These are phyloP conservation scores for Gambelia wislizenii DNA, from an alignment of 2,797 vertebrate species.

Conservation along the genomic window DNA sequence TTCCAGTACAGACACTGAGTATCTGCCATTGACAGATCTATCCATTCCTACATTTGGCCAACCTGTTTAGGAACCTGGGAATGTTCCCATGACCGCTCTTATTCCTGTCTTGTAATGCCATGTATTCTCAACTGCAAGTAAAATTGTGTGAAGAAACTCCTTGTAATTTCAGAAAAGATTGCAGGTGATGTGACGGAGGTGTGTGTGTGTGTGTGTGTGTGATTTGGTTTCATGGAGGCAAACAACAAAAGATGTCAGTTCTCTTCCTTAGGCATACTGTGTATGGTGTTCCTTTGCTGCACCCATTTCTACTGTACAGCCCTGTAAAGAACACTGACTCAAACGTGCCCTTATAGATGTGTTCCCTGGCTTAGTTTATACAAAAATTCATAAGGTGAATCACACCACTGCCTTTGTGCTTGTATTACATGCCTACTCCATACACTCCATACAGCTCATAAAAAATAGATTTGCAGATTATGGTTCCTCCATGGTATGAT, in stretches of 20 bases:
- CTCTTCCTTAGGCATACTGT: neutral
- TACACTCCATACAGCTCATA: slow-evolving; percentile 53
- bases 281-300: neutral
- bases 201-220: neutral
- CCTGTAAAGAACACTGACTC: neutral
- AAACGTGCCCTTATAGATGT: slow-evolving; percentile 40
- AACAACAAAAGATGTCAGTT: neutral
- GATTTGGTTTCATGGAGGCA: neutral
- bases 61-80: neutral
- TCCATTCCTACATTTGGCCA: neutral
- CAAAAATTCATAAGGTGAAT: slow-evolving; percentile 60
- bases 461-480: slow-evolving; percentile 57
- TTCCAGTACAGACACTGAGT: neutral
- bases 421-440: slow-evolving; percentile 51
- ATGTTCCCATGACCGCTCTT: neutral
- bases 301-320: neutral
- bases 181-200: neutral
- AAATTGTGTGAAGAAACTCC: neutral
- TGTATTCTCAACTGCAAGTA: neutral
- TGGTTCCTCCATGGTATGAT: slow-evolving; percentile 52
- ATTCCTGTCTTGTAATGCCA: neutral
- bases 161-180: neutral
- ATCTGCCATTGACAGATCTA: neutral
- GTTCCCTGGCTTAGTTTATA: slow-evolving; percentile 62
- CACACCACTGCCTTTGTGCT: slow-evolving; percentile 51